phyloP scores from a whole-genome alignment of 2,797 vertebrate genomes.

The Botia almorhae region DNA sequence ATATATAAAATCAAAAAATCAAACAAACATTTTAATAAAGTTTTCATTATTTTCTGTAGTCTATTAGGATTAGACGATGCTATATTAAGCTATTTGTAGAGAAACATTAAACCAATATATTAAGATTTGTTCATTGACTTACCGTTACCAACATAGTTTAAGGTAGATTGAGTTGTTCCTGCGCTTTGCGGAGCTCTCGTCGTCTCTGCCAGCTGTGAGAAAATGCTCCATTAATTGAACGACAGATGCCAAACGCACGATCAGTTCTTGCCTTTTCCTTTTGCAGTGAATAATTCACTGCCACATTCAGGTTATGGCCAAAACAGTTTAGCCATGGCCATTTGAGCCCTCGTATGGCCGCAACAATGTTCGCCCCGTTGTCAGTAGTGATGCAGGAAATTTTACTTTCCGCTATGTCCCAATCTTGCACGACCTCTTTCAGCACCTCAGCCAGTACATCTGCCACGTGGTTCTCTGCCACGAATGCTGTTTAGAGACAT shows the following conservation, averaged over 20 bases:
- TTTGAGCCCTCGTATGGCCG: no score
- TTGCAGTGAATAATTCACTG: conserved; percentile 1
- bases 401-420: conserved; percentile 1
- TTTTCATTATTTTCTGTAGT: not conserved
- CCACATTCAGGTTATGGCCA: conserved; percentile 8
- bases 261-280: conserved; percentile 22
- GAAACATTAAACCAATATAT: not conserved
- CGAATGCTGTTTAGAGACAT: conserved; percentile 20
- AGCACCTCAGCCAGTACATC: not conserved
- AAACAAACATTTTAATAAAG: no score
- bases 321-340: not conserved
- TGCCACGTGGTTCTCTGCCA: conserved; percentile 4
- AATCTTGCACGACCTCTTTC: not conserved
- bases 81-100: no score
- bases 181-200: not conserved
- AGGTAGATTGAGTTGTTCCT: not conserved
- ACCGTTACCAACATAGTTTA: not conserved
- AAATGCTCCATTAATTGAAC: not conserved
- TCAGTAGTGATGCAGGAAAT: not conserved
- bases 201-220: conserved; percentile 13
- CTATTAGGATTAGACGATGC: not conserved
- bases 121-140: not conserved
- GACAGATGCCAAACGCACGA: conserved; percentile 8
- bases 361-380: not conserved
- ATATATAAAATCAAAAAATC: no score